phyloP scores from a whole-genome alignment of 2,888 invertebrate genomes.

The Pherbina coryleti region DNA sequence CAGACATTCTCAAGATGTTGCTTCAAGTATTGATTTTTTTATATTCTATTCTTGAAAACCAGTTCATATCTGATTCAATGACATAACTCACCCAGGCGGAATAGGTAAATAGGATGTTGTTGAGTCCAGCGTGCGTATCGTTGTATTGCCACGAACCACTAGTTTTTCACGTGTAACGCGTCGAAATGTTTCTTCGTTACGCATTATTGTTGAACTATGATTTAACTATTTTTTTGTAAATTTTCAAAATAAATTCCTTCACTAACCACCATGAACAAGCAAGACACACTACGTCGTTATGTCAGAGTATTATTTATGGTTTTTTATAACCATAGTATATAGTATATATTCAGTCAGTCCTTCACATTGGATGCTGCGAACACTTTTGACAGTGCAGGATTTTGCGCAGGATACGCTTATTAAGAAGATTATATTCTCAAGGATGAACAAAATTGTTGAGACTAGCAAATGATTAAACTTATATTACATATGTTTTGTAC shows the following conservation, averaged over 20 bases:
- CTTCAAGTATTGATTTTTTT: conserved; percentile 17
- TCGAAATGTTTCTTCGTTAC: conserved; percentile 67
- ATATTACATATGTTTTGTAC: background rate
- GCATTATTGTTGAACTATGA: conserved; percentile 55
- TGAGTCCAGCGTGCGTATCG: conserved; percentile 68
- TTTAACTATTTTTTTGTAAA: background rate
- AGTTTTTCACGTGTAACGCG: conserved; percentile 69
- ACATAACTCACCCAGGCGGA: conserved; percentile 60
- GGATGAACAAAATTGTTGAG: background rate
- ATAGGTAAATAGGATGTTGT: conserved; percentile 69
- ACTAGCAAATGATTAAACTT: background rate
- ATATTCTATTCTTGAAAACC: background rate
- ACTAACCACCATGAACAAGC: background rate
- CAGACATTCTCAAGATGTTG: conserved; percentile 45
- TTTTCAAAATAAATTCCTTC: background rate
- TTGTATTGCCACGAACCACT: conserved; percentile 68
- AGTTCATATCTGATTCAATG: background rate
- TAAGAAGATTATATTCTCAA: conserved; percentile 29
- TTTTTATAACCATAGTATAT: background rate
- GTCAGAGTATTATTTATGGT: background rate
- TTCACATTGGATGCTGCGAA: conserved; percentile 38
- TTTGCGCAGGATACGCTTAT: conserved; percentile 48
- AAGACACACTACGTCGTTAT: background rate
- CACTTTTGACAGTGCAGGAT: conserved; percentile 25
- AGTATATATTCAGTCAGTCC: background rate